These are phyloP conservation scores for Vollenhovia emeryi DNA, from an alignment of 1,140 invertebrate species.

Conservation along the genomic window DNA sequence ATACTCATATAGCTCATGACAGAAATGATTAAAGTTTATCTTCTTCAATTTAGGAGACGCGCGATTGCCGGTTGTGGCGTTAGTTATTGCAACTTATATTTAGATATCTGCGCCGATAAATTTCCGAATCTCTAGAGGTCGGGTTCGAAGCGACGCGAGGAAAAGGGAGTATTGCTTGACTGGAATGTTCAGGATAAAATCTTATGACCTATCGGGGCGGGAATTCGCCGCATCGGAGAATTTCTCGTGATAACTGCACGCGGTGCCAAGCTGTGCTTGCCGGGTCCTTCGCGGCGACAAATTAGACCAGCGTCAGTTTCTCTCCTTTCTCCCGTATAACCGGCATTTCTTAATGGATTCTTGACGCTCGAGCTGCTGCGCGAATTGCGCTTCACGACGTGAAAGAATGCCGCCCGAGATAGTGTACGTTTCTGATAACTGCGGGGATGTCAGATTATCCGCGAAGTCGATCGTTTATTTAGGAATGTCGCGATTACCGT, in stretches of 20 bases:
- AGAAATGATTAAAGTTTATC: not conserved
- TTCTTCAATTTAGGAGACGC: not conserved
- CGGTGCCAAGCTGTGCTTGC: conserved; percentile 66
- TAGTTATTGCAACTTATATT: not conserved
- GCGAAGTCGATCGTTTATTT: conserved; percentile 17
- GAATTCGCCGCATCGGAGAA: conserved; percentile 62
- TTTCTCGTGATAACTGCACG: conserved; percentile 69
- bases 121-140: not conserved
- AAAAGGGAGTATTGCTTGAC: conserved; percentile 31
- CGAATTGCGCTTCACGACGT: conserved; percentile 35
- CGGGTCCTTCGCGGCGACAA: conserved; percentile 50
- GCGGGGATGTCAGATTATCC: conserved; percentile 26
- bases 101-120: not conserved
- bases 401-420: conserved; percentile 47
- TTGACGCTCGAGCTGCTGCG: conserved; percentile 60
- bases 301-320: conserved; percentile 67
- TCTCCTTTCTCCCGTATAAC: conserved; percentile 35
- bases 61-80: not conserved
- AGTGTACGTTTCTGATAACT: conserved; percentile 50
- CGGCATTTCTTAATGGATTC: conserved; percentile 73
- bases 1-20: not conserved
- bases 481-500: conserved; percentile 18
- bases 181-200: conserved; percentile 64
- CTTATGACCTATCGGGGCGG: conserved; percentile 19
- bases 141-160: not conserved